Evolutionary conservation across 92 coral and sea anemone species (phyloP).

Genomic region (Micromussa lordhowensis): DNA sequence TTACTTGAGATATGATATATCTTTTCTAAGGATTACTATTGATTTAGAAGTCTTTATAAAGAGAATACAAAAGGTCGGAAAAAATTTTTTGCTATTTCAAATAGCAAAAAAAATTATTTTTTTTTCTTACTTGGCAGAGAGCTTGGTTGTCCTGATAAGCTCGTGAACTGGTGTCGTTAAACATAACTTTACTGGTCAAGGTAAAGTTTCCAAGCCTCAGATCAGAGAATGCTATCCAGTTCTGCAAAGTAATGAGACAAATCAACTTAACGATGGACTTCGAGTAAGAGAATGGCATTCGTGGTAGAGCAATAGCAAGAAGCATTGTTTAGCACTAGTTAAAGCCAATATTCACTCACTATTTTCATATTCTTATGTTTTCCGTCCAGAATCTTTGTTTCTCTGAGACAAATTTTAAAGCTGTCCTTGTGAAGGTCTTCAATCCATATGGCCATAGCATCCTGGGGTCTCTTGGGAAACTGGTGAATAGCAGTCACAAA

Average conservation of each 20-base stretch:
- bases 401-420: conserved; percentile 79
- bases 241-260: neutral
- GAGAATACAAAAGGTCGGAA: no score
- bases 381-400: conserved; percentile 77
- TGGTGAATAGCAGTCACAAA: conserved; percentile 8
- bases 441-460: conserved; percentile 78
- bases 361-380: conserved; percentile 71
- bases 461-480: conserved; percentile 38
- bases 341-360: conserved; percentile 22
- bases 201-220: neutral
- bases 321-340: no score
- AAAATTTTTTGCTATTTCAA: no score
- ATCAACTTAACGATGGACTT: no score
- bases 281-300: no score
- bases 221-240: neutral
- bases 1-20: no score
- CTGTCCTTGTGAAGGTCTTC: conserved; percentile 67
- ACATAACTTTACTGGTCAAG: neutral
- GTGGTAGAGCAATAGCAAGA: no score
- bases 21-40: no score
- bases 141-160: neutral
- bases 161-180: neutral
- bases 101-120: neutral
- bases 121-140: neutral
- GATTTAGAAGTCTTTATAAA: no score